Evolutionary conservation across 1,140 invertebrate species (phyloP).

Genomic region (Trissolcus basalis): DNA sequence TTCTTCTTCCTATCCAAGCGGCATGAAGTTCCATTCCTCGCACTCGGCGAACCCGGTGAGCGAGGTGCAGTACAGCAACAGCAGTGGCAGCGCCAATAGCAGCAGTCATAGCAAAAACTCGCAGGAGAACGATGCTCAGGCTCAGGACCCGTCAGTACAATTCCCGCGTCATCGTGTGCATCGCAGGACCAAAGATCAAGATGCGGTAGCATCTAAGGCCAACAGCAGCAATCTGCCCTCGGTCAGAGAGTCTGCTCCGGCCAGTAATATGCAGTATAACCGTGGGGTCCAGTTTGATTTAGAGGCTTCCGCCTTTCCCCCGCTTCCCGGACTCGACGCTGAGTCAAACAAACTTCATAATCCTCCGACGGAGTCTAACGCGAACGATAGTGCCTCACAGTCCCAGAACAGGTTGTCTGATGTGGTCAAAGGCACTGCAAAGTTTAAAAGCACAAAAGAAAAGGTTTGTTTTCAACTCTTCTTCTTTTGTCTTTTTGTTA

Average conservation of each 20-base stretch:
- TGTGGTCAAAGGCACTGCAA: slow-evolving; percentile 86
- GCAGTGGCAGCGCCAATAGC: slow-evolving; percentile 57
- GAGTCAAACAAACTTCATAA: slow-evolving; percentile 69
- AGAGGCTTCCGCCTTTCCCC: slow-evolving; percentile 88
- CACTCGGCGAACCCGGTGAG: slow-evolving; percentile 58
- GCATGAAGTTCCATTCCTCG: slow-evolving; percentile 75
- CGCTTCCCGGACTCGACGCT: slow-evolving; percentile 81
- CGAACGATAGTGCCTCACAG: slow-evolving; percentile 65
- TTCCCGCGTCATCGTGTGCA: slow-evolving; percentile 73
- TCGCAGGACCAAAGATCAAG: slow-evolving; percentile 75
- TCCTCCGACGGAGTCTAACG: slow-evolving; percentile 60
- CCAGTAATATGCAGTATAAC: slow-evolving; percentile 67
- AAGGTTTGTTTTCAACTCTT: slow-evolving; percentile 54
- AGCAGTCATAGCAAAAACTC: slow-evolving; percentile 63
- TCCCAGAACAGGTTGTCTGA: slow-evolving; percentile 83
- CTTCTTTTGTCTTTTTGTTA: too few relatives aligned
- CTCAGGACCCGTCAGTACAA: slow-evolving; percentile 65
- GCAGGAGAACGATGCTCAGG: slow-evolving; percentile 67
- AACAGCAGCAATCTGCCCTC: slow-evolving; percentile 66
- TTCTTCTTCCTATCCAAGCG: slow-evolving; percentile 70
- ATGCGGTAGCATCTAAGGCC: slow-evolving; percentile 64
- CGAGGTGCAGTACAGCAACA: slow-evolving; percentile 55
- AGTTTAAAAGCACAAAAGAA: slow-evolving; percentile 76
- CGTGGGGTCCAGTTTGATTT: slow-evolving; percentile 84
- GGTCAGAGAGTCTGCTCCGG: slow-evolving; percentile 66